These are phyloP conservation scores for Mesochorus sp. DNA, from an alignment of 2,888 invertebrate genomes.

Conservation along the genomic window DNA sequence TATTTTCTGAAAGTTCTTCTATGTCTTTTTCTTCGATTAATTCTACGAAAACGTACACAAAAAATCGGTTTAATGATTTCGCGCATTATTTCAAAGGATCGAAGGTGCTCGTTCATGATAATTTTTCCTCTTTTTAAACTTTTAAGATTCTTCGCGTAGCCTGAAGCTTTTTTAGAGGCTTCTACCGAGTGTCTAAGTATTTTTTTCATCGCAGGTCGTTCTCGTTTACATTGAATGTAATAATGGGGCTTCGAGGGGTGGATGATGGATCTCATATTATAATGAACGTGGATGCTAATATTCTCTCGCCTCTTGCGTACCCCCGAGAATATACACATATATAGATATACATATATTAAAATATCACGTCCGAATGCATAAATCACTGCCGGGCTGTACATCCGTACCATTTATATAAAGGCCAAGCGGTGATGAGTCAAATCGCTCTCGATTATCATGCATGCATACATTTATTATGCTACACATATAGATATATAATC, in stretches of 20 bases:
- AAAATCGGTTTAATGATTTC: no score
- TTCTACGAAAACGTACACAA: no score
- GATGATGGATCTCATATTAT: slow-evolving; percentile 58
- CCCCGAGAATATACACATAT: background rate
- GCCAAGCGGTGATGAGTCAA: slow-evolving; percentile 73
- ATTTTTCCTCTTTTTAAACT: no score
- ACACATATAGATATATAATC: no score
- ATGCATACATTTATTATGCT: slow-evolving; percentile 45
- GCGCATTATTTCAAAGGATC: no score
- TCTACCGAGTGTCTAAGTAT: no score
- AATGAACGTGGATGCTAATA: slow-evolving; percentile 34
- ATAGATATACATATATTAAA: slow-evolving; percentile 52
- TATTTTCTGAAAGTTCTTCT: no score
- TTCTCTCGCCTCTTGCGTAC: slow-evolving; percentile 59
- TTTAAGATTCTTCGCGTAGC: no score
- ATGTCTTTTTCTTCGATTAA: no score
- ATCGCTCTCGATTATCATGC: slow-evolving; percentile 72
- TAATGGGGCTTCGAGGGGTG: slow-evolving; percentile 62
- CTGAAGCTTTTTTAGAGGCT: no score
- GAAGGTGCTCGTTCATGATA: no score
- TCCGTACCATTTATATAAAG: slow-evolving; percentile 73
- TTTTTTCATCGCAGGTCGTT: slow-evolving; percentile 53
- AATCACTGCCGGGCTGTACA: slow-evolving; percentile 70
- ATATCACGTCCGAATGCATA: slow-evolving; percentile 69
- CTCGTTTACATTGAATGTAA: slow-evolving; percentile 74